Conservation (phyloP, 2,797 vertebrate species). For the Miichthys miiuy region DNA sequence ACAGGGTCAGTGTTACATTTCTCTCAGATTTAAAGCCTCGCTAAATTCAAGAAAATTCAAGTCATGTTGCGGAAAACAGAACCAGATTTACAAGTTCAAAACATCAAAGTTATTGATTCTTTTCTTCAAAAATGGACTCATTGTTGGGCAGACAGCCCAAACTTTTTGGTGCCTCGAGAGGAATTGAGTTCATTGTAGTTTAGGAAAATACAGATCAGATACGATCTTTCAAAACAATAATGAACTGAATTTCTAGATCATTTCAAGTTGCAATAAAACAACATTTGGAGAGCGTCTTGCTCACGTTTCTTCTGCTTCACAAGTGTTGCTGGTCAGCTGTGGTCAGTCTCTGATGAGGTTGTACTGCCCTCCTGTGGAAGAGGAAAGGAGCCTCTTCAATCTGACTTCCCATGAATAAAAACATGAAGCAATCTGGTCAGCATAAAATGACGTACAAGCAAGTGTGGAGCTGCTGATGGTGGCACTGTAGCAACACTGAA, state of each 20-base stretch:
- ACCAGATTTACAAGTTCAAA: not conserved
- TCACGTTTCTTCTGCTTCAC: not conserved
- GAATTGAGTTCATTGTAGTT: not conserved
- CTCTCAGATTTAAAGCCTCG: not conserved
- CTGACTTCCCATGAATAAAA: no score
- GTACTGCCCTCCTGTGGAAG: slow-evolving; percentile 33
- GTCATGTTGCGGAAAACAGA: not conserved
- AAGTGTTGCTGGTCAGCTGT: not conserved
- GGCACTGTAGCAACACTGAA: no score
- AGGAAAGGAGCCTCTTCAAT: not conserved
- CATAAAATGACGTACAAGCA: no score
- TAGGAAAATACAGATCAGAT: not conserved
- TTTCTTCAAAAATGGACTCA: not conserved
- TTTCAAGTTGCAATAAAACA: not conserved
- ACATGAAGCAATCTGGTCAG: no score
- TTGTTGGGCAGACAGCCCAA: not conserved
- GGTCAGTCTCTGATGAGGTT: slow-evolving; percentile 14
- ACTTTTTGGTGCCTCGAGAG: not conserved
- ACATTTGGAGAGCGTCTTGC: not conserved
- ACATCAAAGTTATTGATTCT: not conserved
- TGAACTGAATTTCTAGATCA: not conserved
- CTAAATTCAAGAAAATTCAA: not conserved
- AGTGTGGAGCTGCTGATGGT: no score
- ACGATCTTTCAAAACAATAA: not conserved
- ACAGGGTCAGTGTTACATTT: slow-evolving; percentile 1